Evolutionary conservation across 2,888 invertebrate species (phyloP).

Genomic region (Axea sp.): DNA sequence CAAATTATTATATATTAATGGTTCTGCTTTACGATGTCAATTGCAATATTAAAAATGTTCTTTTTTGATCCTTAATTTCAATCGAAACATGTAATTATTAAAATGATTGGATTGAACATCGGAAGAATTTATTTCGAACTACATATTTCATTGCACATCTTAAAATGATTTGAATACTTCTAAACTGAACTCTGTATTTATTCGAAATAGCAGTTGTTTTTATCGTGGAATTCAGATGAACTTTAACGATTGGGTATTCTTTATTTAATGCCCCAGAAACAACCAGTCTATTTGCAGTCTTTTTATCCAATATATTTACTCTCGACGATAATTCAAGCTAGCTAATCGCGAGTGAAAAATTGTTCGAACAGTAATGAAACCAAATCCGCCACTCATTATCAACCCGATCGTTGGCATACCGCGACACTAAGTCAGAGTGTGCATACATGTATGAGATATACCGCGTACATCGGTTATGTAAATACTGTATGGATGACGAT

Average conservation of each 20-base stretch:
- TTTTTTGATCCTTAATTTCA: no score
- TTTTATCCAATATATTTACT: background rate
- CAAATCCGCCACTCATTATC: constrained; percentile 27
- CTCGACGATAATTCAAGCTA: background rate
- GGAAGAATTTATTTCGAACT: no score
- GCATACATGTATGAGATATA: constrained; percentile 39
- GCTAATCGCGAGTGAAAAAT: constrained; percentile 18
- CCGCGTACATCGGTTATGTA: constrained; percentile 57
- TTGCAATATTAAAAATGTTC: no score
- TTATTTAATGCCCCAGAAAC: background rate
- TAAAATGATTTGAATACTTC: no score
- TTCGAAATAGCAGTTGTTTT: no score
- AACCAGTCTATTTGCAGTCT: background rate
- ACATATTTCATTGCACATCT: no score
- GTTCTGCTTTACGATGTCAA: no score
- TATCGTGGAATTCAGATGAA: no score
- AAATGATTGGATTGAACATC: no score
- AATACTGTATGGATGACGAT: constrained; percentile 63
- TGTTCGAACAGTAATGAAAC: constrained; percentile 6
- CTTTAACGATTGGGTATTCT: background rate
- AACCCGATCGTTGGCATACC: constrained; percentile 17
- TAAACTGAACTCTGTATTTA: no score
- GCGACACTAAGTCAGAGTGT: constrained; percentile 14
- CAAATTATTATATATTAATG: no score
- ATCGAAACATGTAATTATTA: no score